Evolutionary conservation across 2,888 invertebrate genomes (phyloP).

Genomic region (Eristalis tenax): DNA sequence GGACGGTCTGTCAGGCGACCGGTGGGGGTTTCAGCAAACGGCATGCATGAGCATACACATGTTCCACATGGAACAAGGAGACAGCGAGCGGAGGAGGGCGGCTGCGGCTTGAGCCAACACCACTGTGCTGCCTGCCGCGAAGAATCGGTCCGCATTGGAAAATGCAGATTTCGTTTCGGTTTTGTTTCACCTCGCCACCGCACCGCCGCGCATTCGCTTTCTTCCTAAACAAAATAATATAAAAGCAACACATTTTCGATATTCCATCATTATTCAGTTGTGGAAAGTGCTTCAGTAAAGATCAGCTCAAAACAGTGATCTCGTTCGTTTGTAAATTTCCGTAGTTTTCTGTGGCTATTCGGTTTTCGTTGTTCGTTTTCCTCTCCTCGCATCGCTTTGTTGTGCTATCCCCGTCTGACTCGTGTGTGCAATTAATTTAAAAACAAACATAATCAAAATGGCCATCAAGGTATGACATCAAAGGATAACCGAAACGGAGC

Average conservation of each 20-base stretch:
- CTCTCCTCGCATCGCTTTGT: constrained; percentile 17
- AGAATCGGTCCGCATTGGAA: constrained; percentile 65
- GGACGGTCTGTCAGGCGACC: not conserved
- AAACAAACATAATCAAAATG: constrained; percentile 70
- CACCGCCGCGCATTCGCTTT: constrained; percentile 77
- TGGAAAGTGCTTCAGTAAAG: constrained; percentile 81
- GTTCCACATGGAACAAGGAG: constrained; percentile 4
- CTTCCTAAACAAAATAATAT: constrained; percentile 80
- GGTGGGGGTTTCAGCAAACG: not conserved
- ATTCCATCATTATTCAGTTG: constrained; percentile 81
- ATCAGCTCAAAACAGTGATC: constrained; percentile 74
- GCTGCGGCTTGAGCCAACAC: constrained; percentile 15
- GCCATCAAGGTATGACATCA: constrained; percentile 74
- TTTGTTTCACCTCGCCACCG: constrained; percentile 34
- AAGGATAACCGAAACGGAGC: constrained; percentile 29
- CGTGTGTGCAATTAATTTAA: constrained; percentile 37
- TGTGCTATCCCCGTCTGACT: constrained; percentile 23
- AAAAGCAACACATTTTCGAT: constrained; percentile 80
- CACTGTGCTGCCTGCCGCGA: constrained; percentile 8
- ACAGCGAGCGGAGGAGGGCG: constrained; percentile 6
- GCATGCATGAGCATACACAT: not conserved
- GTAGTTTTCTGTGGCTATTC: not conserved
- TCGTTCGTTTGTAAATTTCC: constrained; percentile 50
- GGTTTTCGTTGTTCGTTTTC: not conserved
- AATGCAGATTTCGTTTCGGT: constrained; percentile 63